Base-by-base conservation (phyloP, 2,113 vertebrate genomes). In the Euleptes europaea region DNA sequence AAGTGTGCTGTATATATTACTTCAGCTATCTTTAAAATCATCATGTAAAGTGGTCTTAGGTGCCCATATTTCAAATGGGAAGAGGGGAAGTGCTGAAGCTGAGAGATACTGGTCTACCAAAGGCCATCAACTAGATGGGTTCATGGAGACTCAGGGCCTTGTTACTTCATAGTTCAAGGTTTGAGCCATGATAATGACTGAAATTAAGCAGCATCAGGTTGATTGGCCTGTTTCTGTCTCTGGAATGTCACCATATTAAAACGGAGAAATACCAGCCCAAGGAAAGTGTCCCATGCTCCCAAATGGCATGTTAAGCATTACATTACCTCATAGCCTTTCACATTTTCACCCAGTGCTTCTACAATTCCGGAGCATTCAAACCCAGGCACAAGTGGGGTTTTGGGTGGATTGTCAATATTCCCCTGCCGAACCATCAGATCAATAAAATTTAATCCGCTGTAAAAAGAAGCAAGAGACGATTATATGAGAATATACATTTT, bases 361-460 rank as follows among this genome's bases (percentile, higher is more conserved):
- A 99, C 96, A 88, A 99, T 99, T 92, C 99, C 99, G 89, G 97
- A 99, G 88, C 98, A 99, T 87, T 99, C 99, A 93, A 99, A 99
- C 28, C 99, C 99, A 80, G 98, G 99, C 82, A 99, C 97, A 76
- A 99, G 94, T 0, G 99, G 99, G 0, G 98, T 97, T 95, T 99
- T 99, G 0, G 99, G 99, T 88, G 98, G 98, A 93, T 97, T 98
- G 92, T 99, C 99, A 0, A 99, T 98, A 54, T 98, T 99, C 73
- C 99, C 99, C 93, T 99, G 99, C 82, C 99, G 97, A 54, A 99
- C 98, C 98, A 99, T 99, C 95, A 99, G 93, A 94, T 99, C 99
- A 90, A 99, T 95, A 79, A 99, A 99, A 95, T 99, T 99, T 95
- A 99, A 94, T 73, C 99, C 98, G 94, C 98, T 99, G 97, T 63